Evolutionary conservation across 2,888 invertebrate genomes (phyloP).

Genomic region (Andrena trimmerana): DNA sequence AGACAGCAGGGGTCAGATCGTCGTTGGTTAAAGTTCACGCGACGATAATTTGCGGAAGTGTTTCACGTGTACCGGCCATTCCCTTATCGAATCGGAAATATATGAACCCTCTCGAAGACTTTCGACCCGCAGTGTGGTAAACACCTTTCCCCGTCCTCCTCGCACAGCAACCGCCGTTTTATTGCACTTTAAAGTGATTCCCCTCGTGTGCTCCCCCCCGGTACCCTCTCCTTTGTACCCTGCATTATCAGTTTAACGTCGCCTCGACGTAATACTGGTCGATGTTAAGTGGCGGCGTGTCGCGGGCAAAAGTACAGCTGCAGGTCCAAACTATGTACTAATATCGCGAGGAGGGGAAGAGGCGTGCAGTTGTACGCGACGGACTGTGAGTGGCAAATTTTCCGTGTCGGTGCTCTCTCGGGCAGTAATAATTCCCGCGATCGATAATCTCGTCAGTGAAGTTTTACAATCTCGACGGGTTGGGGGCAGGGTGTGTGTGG

Average conservation of each 20-base stretch:
- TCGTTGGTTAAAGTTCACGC: neutral
- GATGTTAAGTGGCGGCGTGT: conserved; percentile 10
- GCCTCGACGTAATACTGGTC: conserved; percentile 20
- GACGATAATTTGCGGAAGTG: conserved; percentile 7
- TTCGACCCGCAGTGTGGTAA: conserved; percentile 8
- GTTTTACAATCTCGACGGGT: conserved; percentile 61
- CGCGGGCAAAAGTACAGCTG: neutral
- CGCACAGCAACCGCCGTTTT: neutral
- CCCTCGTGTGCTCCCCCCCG: neutral
- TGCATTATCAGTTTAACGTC: conserved; percentile 28
- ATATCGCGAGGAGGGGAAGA: conserved; percentile 8
- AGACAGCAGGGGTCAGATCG: neutral
- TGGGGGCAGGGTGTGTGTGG: neutral
- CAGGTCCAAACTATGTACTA: neutral
- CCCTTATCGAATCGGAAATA: too few species aligned
- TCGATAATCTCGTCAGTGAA: conserved; percentile 62
- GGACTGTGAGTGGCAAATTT: conserved; percentile 23
- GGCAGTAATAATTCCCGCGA: conserved; percentile 48
- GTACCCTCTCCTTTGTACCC: conserved; percentile 18
- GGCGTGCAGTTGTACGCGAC: neutral
- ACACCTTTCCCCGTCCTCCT: neutral
- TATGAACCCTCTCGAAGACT: neutral
- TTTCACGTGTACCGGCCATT: neutral
- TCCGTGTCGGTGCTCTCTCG: neutral
- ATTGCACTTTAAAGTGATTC: conserved; percentile 28